Conservation (phyloP, 2,113 vertebrate genomes). For the Sebastes fasciatus region DNA sequence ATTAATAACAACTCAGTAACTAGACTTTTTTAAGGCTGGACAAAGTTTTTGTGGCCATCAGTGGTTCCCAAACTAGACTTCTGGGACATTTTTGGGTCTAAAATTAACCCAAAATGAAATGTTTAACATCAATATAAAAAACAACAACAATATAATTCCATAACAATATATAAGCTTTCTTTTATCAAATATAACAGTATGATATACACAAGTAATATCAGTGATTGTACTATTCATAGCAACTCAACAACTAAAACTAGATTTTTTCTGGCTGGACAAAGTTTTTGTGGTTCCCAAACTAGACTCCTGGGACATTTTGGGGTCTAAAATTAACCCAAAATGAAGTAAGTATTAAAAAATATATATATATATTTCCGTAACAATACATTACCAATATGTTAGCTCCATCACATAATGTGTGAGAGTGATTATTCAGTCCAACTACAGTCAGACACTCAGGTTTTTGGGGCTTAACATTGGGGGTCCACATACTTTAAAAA, state of each 20-base stretch:
- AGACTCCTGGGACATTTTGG: slow-evolving; percentile 2
- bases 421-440: not conserved
- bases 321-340: not conserved
- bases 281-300: slow-evolving; percentile 1
- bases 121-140: not conserved
- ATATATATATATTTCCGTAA: not conserved
- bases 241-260: not conserved
- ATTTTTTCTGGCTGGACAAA: not conserved
- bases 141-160: no score
- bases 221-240: not conserved
- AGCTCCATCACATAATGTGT: not conserved
- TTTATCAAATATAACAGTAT: not conserved
- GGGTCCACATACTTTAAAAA: not conserved
- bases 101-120: not conserved
- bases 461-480: not conserved
- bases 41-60: not conserved
- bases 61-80: slow-evolving; percentile 9
- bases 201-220: not conserved
- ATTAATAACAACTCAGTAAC: not conserved
- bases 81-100: not conserved
- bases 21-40: not conserved
- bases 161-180: no score
- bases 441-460: not conserved
- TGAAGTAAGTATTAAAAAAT: not conserved
- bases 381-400: not conserved